Percentiles rank a stretch among this genome's conserved stretches.
Evolutionary conservation across 2,797 vertebrate genomes (phyloP).

Genomic region (Poeciliopsis paucimaculata): DNA sequence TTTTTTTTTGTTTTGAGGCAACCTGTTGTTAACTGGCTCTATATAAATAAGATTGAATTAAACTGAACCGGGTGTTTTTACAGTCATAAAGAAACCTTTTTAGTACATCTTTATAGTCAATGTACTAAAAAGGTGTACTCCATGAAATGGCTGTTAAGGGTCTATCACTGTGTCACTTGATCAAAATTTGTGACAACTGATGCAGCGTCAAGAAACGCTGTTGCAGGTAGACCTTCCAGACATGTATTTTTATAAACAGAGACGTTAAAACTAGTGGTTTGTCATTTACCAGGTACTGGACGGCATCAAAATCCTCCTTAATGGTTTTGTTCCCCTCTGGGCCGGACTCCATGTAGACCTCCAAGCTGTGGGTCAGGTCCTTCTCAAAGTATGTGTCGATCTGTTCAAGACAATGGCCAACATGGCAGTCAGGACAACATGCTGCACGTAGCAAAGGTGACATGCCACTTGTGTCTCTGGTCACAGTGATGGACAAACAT

Average conservation of each 20-base stretch:
- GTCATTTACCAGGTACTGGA: slow-evolving; percentile 65
- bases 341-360: slow-evolving; percentile 58
- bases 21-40: not conserved
- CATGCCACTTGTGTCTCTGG: not conserved
- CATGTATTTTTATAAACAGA: not conserved
- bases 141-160: too few relatives aligned
- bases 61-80: too few relatives aligned
- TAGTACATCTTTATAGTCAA: too few relatives aligned
- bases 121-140: too few relatives aligned
- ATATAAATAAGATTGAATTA: too few relatives aligned
- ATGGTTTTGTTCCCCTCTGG: slow-evolving; percentile 52
- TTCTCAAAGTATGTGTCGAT: slow-evolving; percentile 68
- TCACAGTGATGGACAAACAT: not conserved
- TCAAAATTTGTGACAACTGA: not conserved
- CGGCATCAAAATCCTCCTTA: slow-evolving; percentile 67
- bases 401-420: slow-evolving; percentile 47
- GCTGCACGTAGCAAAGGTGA: not conserved
- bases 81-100: too few relatives aligned
- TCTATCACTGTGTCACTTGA: not conserved
- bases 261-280: not conserved
- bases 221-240: not conserved
- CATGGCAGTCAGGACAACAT: not conserved
- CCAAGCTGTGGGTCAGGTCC: slow-evolving; percentile 67
- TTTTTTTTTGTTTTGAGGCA: not conserved
- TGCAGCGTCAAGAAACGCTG: not conserved